These are phyloP conservation scores for Leptobrachium leishanense DNA, from an alignment of 2,113 vertebrate species.

Conservation along the genomic window DNA sequence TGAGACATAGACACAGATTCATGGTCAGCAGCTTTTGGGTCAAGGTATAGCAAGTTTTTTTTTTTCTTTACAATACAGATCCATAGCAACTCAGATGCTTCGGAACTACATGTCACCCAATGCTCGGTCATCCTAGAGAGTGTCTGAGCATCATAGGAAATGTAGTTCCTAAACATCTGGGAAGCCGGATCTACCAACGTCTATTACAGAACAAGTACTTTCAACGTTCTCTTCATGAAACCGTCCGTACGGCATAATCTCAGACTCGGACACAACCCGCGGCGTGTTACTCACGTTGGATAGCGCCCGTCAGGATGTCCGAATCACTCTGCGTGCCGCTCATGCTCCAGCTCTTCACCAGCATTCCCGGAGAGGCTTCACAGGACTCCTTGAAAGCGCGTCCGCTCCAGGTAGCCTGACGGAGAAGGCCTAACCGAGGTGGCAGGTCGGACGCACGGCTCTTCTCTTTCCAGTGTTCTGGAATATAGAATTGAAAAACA, in stretches of 20 bases:
- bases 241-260: neutral
- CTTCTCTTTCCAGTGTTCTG: neutral
- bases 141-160: no score
- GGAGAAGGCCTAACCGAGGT: constrained; percentile 67
- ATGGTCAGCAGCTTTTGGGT: neutral
- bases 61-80: no score
- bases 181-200: no score
- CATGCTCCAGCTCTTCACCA: constrained; percentile 85
- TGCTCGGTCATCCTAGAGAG: no score
- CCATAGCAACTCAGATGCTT: no score
- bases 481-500: neutral
- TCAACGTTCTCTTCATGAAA: neutral
- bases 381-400: constrained; percentile 73
- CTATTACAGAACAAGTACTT: neutral
- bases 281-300: constrained; percentile 64
- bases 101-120: no score
- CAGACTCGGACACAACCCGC: no score
- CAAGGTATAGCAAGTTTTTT: no score
- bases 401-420: constrained; percentile 87
- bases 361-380: constrained; percentile 63
- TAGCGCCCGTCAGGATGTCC: constrained; percentile 45
- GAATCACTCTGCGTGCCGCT: constrained; percentile 69
- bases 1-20: neutral
- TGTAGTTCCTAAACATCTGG: no score
- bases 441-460: constrained; percentile 29